Evolutionary conservation across 2,888 invertebrate genomes (phyloP), one percentile per base, ranked within the genome.

Genomic region (Amblyjoppa proteus): DNA sequence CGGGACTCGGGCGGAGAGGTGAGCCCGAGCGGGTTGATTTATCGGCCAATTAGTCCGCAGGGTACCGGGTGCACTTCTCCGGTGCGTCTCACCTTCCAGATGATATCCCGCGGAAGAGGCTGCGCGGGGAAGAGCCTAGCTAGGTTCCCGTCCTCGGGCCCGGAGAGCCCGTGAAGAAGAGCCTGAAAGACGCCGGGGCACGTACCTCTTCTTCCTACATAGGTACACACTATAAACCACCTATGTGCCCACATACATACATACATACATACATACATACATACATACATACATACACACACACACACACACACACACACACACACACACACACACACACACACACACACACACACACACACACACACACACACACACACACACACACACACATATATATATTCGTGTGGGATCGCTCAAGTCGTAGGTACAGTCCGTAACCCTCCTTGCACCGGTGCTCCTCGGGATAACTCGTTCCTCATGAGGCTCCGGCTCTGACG

Each of bases 31-130:
- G 45, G 45, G 90, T 93, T 93, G 93, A 94, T 94, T 93, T 94
- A 93, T 94, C 93, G 93, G 92, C 93, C 94, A 94, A 94, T 93
- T 94, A 93, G 94, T 93, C 93, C 90, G 77, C 77, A 91, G 88
- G 90, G 92, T 92, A 92, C 92, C 91, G 92, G 92, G 91, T 91
- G 92, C 89, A 89, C 92, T 92, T 92, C 92, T 91, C 90, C 89
- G 89, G 89, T 90, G 91, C 91, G 92, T 92, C 92, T 93, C 92
- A 92, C 92, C 92, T 92, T 92, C 90, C 92, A 90, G 92, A 92
- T 92, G 92, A 93, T 93, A 93, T 91, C 89, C 90, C 86, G 82
- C 78, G 76, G 84, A 76, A 83, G 49, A 31, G 73, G 31, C 53
- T 58, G 70, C 31, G 41, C 75, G 80, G 76, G 77, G 82, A 76